phyloP scores from a whole-genome alignment of 2,888 invertebrate species.

The Pristionchus mayeri region DNA sequence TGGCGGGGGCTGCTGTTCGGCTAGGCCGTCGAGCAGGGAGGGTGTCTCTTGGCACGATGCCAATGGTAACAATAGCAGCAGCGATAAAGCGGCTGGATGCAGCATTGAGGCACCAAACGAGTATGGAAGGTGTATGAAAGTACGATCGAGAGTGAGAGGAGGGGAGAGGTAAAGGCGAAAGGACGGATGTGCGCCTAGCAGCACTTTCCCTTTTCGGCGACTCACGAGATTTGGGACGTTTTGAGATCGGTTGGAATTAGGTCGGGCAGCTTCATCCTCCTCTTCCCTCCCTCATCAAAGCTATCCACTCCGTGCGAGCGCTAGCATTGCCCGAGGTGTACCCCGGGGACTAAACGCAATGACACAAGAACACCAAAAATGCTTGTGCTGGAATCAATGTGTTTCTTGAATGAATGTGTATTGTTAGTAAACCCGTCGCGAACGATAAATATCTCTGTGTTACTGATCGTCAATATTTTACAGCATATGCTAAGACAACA shows the following conservation, averaged over 20 bases:
- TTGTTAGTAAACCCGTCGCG: too few species aligned
- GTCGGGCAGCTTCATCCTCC: constrained; percentile 48
- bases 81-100: not conserved
- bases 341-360: too few species aligned
- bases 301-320: constrained; percentile 10
- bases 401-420: too few species aligned
- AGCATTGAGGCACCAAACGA: not conserved
- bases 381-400: too few species aligned
- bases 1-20: not conserved
- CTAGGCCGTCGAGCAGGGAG: not conserved
- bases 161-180: constrained; percentile 46
- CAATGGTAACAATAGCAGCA: constrained; percentile 28
- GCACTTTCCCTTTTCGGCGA: not conserved
- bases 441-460: not conserved
- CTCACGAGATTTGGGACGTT: constrained; percentile 37
- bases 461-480: not conserved
- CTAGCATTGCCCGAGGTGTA: too few species aligned
- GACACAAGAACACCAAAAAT: too few species aligned
- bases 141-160: constrained; percentile 28
- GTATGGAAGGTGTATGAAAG: constrained; percentile 11
- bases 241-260: constrained; percentile 50
- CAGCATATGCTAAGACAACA: not conserved
- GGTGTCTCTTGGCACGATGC: constrained; percentile 1
- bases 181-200: constrained; percentile 38
- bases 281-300: not conserved